Percentiles rank a stretch among this genome's conserved stretches.
These are phyloP conservation scores for Stegophylla sp. DNA, from an alignment of 2,888 invertebrate genomes.

Conservation along the genomic window DNA sequence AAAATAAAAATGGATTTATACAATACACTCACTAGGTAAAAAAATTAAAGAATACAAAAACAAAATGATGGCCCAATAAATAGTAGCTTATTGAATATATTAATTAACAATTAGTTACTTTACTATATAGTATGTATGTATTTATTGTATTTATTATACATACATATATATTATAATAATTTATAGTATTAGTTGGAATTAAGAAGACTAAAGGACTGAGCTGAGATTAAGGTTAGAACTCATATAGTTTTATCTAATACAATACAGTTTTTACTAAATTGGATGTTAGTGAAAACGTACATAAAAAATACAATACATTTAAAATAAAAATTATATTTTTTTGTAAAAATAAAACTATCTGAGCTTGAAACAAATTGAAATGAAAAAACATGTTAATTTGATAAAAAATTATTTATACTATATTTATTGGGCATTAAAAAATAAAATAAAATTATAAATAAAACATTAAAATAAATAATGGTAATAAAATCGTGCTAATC, in stretches of 20 bases:
- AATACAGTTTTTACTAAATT: background rate
- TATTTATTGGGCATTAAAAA: slow-evolving; percentile 57
- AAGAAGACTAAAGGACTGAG: slow-evolving; percentile 39
- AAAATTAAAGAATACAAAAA: slow-evolving; percentile 35
- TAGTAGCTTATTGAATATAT: slow-evolving; percentile 46
- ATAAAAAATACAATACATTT: background rate
- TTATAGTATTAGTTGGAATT: slow-evolving; percentile 30
- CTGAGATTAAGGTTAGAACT: slow-evolving; percentile 47
- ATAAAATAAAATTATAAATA: slow-evolving; percentile 39
- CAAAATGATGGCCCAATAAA: slow-evolving; percentile 58
- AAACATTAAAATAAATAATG: slow-evolving; percentile 43
- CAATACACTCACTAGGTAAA: slow-evolving; percentile 18
- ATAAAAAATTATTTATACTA: slow-evolving; percentile 55
- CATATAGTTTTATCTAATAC: slow-evolving; percentile 37
- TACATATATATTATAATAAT: background rate
- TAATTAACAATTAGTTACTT: slow-evolving; percentile 28
- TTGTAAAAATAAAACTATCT: slow-evolving; percentile 46
- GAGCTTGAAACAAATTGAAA: slow-evolving; percentile 48
- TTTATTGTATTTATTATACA: no score
- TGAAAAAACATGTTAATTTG: slow-evolving; percentile 57
- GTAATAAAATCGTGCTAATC: slow-evolving; percentile 56
- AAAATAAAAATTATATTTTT: background rate
- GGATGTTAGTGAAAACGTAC: background rate
- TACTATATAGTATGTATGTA: background rate
- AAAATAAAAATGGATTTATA: slow-evolving; percentile 31